Conservation (phyloP, 2,888 invertebrate genomes). For the Octonoba sinensis region DNA sequence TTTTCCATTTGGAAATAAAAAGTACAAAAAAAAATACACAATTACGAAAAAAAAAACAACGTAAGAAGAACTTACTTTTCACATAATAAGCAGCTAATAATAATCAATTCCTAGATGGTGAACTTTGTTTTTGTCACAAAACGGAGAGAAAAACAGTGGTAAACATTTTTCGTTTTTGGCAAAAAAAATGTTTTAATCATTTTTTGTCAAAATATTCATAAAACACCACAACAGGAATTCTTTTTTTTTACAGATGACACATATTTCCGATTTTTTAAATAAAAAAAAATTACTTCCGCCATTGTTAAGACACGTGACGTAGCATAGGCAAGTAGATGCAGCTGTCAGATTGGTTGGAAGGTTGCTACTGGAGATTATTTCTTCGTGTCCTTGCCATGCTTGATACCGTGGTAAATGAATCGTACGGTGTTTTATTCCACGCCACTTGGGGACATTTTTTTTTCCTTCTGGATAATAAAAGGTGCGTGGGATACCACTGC, state of each 20-base stretch:
- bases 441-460: constrained; percentile 48
- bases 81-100: not conserved
- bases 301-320: constrained; percentile 31
- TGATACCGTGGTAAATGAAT: constrained; percentile 32
- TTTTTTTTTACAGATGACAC: not conserved
- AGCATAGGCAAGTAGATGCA: constrained; percentile 30
- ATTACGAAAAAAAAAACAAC: not conserved
- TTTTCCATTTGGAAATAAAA: not conserved
- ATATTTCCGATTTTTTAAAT: not conserved
- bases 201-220: not conserved
- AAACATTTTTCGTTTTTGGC: not conserved
- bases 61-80: constrained; percentile 6
- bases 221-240: too few species aligned
- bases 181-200: not conserved
- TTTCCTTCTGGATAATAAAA: constrained; percentile 2
- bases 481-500: constrained; percentile 25
- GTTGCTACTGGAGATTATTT: constrained; percentile 27
- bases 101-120: constrained; percentile 49
- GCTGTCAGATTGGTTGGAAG: constrained; percentile 41
- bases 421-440: constrained; percentile 43
- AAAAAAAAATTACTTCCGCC: constrained; percentile 35
- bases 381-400: constrained; percentile 31
- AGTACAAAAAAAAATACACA: not conserved
- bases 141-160: not conserved
- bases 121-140: constrained; percentile 1